Evolutionary conservation across 2,888 invertebrate species (phyloP), one percentile per base, ranked within the genome.

Genomic region (Machimus rusticus): DNA sequence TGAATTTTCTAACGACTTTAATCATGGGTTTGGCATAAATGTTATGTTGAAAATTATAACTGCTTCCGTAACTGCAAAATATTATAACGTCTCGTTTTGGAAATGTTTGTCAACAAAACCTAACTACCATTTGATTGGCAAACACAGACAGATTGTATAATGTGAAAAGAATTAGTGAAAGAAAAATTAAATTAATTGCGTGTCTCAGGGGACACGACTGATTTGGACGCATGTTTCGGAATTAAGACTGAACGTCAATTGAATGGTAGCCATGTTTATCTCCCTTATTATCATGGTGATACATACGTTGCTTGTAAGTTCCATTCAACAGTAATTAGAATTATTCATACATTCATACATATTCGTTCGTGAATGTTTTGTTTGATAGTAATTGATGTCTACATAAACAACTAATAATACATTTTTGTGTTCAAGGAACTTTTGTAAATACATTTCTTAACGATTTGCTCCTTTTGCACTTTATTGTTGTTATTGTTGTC

Each of bases 241-340:
- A 90, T 94, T 92, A 94, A 95, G 92, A 95, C 94, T 93, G 96
- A 96, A 93, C 95, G 95, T 93, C 95, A 95, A 91, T 94, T 94
- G 92, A 95, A 95, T 93, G 95, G 96, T 93, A 95, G 95, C 93
- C 96, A 96, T 93, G 95, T 96, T 94, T 96, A 96, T 94, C 95
- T 96, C 93, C 96, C 96, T 92, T 96, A 95, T 95, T 96, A 95
- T 95, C 96, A 96, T 94, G 96, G 96, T 93, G 95, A 95, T 94
- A 95, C 95, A 93, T 94, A 95, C 93, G 94, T 95, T 92, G 95
- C 95, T 93, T 95, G 96, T 96, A 96, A 96, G 96, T 96, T 93
- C 87, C 51, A 85, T 85, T 46, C 14, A 51, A 81, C n/a, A 28
- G 43, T 57, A 57, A 51, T 34, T 76, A 34, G 39, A 76, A 14